Percentiles rank a stretch among this genome's conserved stretches.
These are phyloP conservation scores for Scomberomorus guttatus DNA, from an alignment of 2,797 vertebrate species.

Conservation along the genomic window DNA sequence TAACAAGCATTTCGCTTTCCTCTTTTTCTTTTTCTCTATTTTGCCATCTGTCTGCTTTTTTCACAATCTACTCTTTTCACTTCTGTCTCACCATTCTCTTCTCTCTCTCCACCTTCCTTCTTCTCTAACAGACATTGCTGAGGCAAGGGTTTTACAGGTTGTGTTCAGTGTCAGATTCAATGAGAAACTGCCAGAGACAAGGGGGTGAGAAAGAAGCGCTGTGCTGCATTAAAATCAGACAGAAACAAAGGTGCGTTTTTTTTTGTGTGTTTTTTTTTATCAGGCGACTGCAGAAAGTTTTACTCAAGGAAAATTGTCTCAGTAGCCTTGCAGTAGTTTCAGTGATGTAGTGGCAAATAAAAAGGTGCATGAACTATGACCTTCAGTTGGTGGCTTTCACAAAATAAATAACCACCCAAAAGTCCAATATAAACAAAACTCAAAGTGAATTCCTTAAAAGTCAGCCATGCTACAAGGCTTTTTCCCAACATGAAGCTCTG, in stretches of 20 bases:
- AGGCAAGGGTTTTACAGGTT: slow-evolving; percentile 72
- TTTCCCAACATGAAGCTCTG: not conserved
- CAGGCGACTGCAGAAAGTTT: slow-evolving; percentile 35
- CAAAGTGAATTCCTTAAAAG: slow-evolving; percentile 25
- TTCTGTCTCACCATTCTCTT: slow-evolving; percentile 18
- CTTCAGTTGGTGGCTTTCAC: slow-evolving; percentile 16
- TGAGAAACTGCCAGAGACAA: slow-evolving; percentile 71
- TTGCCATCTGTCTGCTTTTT: slow-evolving; percentile 62
- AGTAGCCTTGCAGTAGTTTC: slow-evolving; percentile 8
- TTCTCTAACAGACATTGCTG: slow-evolving; percentile 58
- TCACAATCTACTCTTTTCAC: slow-evolving; percentile 25
- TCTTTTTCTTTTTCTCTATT: slow-evolving; percentile 37
- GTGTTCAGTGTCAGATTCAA: slow-evolving; percentile 69
- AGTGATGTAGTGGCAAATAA: slow-evolving; percentile 51
- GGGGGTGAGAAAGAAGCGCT: slow-evolving; percentile 46
- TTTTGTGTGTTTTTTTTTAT: slow-evolving; percentile 21
- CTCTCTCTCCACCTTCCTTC: slow-evolving; percentile 33
- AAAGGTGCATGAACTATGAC: slow-evolving; percentile 41
- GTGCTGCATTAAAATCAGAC: slow-evolving; percentile 64
- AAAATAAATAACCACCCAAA: slow-evolving; percentile 36
- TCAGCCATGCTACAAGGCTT: not conserved
- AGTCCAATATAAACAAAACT: slow-evolving; percentile 32
- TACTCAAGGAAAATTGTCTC: slow-evolving; percentile 33
- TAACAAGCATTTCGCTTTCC: slow-evolving; percentile 69
- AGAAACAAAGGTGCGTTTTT: slow-evolving; percentile 60